phyloP scores from a whole-genome alignment of 2,113 vertebrate species.

The Oxyruncus cristatus region DNA sequence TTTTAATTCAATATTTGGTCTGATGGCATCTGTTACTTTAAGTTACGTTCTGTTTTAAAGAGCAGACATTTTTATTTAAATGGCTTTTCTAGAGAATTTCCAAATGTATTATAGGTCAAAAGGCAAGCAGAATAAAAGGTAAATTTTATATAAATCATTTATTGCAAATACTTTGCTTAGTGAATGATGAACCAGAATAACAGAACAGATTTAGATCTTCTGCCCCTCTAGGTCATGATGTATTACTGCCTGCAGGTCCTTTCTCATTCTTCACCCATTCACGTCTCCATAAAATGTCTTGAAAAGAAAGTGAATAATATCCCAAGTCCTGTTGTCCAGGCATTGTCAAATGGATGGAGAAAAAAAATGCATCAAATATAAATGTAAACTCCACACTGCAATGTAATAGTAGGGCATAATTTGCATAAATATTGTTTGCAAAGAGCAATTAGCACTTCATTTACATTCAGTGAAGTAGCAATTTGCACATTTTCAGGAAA shows the following conservation, averaged over 20 bases:
- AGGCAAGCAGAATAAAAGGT: neutral
- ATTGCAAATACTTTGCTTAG: slow-evolving; percentile 23
- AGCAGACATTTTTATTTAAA: neutral
- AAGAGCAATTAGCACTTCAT: slow-evolving; percentile 77
- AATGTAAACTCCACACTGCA: neutral
- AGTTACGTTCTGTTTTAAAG: neutral
- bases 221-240: slow-evolving; percentile 7
- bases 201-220: slow-evolving; percentile 29
- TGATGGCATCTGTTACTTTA: neutral
- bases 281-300: neutral
- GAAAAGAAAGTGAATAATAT: slow-evolving; percentile 8
- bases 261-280: slow-evolving; percentile 35
- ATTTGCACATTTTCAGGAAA: slow-evolving; percentile 68
- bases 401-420: slow-evolving; percentile 32
- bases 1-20: neutral
- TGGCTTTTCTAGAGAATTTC: neutral
- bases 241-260: slow-evolving; percentile 7
- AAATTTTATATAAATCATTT: neutral
- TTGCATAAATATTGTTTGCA: slow-evolving; percentile 77
- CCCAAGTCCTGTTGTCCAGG: slow-evolving; percentile 30
- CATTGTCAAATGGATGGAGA: neutral
- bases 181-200: slow-evolving; percentile 29
- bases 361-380: neutral
- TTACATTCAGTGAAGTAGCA: slow-evolving; percentile 63
- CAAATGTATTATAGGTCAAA: neutral